Evolutionary conservation across 2,113 vertebrate genomes (phyloP), one percentile per base, ranked within the genome.

Genomic region (Monarcha castaneiventris): DNA sequence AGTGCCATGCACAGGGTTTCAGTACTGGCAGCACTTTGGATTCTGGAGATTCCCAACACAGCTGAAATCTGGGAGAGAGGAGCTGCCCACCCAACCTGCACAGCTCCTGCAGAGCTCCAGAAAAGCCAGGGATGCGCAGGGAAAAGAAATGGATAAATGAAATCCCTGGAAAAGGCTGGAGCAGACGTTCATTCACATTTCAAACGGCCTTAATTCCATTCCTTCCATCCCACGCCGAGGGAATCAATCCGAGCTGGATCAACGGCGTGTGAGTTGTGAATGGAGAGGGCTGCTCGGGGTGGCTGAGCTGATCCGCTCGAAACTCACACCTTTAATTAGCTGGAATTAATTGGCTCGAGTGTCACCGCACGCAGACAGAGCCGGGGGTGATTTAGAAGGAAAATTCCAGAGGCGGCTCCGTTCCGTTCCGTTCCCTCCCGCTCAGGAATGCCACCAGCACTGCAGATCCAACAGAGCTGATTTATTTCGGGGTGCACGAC

Each of bases 291-390:
- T 79, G 66, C 94, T 48, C n/a, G 4, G 85, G 41, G 72, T 48
- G 95, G 55, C 79, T 92, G 87, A 95, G 61, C 54, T 22, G 82
- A 80, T 72, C 88, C 30, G 71, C 88, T 58, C n/a, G 55, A 63
- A 73, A 96, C 84, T 75, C 96, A 91, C 89, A 81, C 93, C 95
- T 96, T 93, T 94, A 96, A 97, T 96, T 94, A 96, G 72, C 86
- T 72, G 94, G 86, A 59, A 92, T 93, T 90, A 92, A 89, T 92
- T 89, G 91, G 78, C 89, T 88, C 0, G 2, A 91, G 86, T 43
- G 83, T 73, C 1, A 0, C 63, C 39, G 10, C 41, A 6, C 0
- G 4, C 76, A 52, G 56, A 44, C 86, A 44, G 63, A 66, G 68
- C 67, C 14, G 13, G 27, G 8, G n/a, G 32, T 49, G 93, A 49